These are phyloP conservation scores for Thecophora atra DNA, from an alignment of 2,888 invertebrate species.

Conservation along the genomic window DNA sequence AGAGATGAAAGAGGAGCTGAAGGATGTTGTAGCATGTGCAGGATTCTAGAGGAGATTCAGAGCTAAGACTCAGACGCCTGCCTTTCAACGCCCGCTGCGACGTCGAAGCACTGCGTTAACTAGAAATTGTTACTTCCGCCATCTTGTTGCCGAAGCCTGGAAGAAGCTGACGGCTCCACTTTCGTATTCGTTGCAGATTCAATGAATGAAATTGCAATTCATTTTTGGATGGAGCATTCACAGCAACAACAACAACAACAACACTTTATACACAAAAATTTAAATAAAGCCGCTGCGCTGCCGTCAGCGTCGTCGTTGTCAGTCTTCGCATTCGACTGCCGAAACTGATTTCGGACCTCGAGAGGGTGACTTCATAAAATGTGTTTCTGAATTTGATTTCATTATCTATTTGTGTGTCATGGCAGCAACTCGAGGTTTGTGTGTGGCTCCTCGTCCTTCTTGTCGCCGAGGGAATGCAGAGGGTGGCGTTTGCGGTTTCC, in stretches of 20 bases:
- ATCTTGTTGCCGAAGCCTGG: too few species aligned
- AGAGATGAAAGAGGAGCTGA: neutral
- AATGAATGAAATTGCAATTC: constrained; percentile 18
- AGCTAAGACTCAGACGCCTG: too few species aligned
- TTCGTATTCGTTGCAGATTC: constrained; percentile 9
- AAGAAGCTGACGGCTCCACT: too few species aligned
- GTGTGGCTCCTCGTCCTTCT: neutral
- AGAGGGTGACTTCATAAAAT: neutral
- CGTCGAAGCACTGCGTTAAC: neutral
- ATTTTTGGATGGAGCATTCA: constrained; percentile 6
- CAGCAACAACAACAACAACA: neutral
- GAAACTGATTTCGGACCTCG: neutral
- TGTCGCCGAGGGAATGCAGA: neutral
- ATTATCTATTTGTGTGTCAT: constrained; percentile 4
- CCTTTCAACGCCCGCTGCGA: too few species aligned
- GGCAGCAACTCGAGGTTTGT: constrained; percentile 22
- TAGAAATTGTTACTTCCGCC: too few species aligned
- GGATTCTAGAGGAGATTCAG: too few species aligned
- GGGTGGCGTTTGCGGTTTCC: neutral
- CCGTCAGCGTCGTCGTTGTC: neutral
- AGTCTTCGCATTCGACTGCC: neutral
- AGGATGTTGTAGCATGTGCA: too few species aligned
- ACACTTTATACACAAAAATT: constrained; percentile 6
- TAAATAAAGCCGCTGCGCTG: constrained; percentile 1
- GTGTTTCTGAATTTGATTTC: neutral